Percentiles rank a stretch among this genome's conserved stretches.
Evolutionary conservation across 2,888 invertebrate species (phyloP).

Genomic region (Drosophila meridionalis): DNA sequence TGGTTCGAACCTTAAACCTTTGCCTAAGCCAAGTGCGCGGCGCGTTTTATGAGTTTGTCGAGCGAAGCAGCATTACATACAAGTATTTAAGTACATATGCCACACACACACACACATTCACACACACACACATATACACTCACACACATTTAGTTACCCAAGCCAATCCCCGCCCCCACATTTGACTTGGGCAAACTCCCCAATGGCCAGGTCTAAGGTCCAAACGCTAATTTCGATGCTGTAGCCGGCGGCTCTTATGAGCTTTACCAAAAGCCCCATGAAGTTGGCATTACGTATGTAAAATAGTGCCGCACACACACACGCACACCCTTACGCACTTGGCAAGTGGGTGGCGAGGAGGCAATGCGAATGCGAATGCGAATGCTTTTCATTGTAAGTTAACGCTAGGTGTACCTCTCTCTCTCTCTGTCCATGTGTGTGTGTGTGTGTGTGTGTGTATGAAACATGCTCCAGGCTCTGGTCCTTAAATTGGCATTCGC

Average conservation of each 20-base stretch:
- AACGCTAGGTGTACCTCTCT: slow-evolving; percentile 39
- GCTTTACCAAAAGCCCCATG: slow-evolving; percentile 69
- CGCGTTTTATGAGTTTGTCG: slow-evolving; percentile 4
- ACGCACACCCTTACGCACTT: slow-evolving; percentile 51
- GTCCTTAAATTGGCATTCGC: slow-evolving; percentile 70
- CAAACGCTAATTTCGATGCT: slow-evolving; percentile 72
- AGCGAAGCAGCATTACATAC: slow-evolving; percentile 3
- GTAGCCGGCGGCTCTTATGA: slow-evolving; percentile 73
- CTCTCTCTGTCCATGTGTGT: background rate
- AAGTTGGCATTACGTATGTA: slow-evolving; percentile 76
- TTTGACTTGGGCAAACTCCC: slow-evolving; percentile 23
- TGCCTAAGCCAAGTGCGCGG: slow-evolving; percentile 2
- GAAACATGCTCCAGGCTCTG: slow-evolving; percentile 41
- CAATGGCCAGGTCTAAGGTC: slow-evolving; percentile 48
- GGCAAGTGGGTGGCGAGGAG: slow-evolving; percentile 7
- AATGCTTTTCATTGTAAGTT: slow-evolving; percentile 71
- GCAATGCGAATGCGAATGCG: slow-evolving; percentile 38
- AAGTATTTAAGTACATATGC: slow-evolving; percentile 35
- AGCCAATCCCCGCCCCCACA: background rate
- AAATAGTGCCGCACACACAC: slow-evolving; percentile 63
- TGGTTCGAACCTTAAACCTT: background rate
- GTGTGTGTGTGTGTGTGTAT: slow-evolving; percentile 21
- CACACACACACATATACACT: background rate
- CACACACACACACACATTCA: slow-evolving; percentile 12
- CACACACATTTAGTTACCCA: background rate